Base-by-base conservation (phyloP, 2,113 vertebrate species). In the Orthonyx spaldingii region DNA sequence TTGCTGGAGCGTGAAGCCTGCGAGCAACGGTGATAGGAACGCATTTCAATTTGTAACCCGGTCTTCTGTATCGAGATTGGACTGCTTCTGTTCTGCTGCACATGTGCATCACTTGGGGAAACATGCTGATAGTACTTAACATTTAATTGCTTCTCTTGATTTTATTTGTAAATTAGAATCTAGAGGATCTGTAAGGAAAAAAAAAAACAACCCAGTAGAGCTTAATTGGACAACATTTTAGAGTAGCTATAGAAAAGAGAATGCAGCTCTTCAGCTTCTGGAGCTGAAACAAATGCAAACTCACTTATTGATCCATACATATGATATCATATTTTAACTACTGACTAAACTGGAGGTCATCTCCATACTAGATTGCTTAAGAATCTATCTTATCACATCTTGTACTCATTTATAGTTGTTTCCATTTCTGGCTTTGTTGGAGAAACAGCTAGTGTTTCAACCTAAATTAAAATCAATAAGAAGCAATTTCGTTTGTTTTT, bases 391-490 rank as follows among this genome's bases (percentile, higher is more conserved):
- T 91, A 95, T 79, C 96, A 32, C 93, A 82, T 95, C 95, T 97
- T 93, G 93, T 97, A 88, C 87, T 92, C 72, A 87, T 87, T 94
- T 70, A 70, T 87, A 49, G 85, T 76, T 90, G 91, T 92, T 96
- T 96, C 96, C 91, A 96, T 90, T 98, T 95, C 93, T 81, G 90
- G 95, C 88, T 65, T 97, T 96, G 96, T 95, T 95, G 79, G 93
- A 92, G 87, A 96, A 93, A 97, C 90, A 94, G 96, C 95, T 93
- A 93, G 92, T 93, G 85, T 97, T 97, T 96, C 95, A 95, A 76
- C 89, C 82, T 96, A 97, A 97, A 98, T 98, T 98, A 97, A 98
- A 98, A 98, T 98, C 98, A 97, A 97, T 98, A 96, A 93, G 94
- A 96, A 96, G 94, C 96, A 96, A 97, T 98, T 98, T 97, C 52